These are phyloP conservation scores for Ephestia elutella DNA, from an alignment of 1,140 invertebrate species.

Conservation along the genomic window DNA sequence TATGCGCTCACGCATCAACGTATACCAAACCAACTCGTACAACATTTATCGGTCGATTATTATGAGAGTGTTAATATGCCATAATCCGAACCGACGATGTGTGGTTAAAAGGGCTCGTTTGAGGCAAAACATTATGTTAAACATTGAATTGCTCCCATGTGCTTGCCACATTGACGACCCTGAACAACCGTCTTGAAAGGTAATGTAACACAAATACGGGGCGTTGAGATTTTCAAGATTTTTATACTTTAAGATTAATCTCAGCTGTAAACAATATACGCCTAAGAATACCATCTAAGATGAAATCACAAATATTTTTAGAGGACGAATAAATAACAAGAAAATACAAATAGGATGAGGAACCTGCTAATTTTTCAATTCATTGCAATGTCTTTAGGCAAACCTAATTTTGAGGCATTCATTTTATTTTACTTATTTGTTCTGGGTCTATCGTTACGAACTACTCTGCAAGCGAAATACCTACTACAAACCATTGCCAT, in stretches of 20 bases:
- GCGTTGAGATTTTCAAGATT: neutral
- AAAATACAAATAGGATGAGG: too few species aligned
- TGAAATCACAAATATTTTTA: too few species aligned
- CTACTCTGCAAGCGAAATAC: constrained; percentile 21
- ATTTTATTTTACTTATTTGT: too few species aligned
- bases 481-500: constrained; percentile 26
- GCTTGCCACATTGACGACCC: constrained; percentile 48
- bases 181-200: constrained; percentile 32
- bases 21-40: neutral
- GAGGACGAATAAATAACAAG: too few species aligned
- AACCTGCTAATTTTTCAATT: too few species aligned
- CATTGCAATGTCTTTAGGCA: too few species aligned
- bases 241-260: neutral
- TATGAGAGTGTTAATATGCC: constrained; percentile 7
- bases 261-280: neutral
- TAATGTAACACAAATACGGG: constrained; percentile 23
- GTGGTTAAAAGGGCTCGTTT: constrained; percentile 17
- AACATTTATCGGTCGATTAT: neutral
- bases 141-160: constrained; percentile 37
- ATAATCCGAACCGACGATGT: constrained; percentile 16
- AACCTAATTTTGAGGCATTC: too few species aligned
- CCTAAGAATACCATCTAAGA: too few species aligned
- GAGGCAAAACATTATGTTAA: constrained; percentile 32
- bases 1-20: neutral
- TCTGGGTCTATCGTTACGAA: neutral